Conservation (phyloP, 2,797 vertebrate species). For the Coccyzus lansbergi region DNA sequence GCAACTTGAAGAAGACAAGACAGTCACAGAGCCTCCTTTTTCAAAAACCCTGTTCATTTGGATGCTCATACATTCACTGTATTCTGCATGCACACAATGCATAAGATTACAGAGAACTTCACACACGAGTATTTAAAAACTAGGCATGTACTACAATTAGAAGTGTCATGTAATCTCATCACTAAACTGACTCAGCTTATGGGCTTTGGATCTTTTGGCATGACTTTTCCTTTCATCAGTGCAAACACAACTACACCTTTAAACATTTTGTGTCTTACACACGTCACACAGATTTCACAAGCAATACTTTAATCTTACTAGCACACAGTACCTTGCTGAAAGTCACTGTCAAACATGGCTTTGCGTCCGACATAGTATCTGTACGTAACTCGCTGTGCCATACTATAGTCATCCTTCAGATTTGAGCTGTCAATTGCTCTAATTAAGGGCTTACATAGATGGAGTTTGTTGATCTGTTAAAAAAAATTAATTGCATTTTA, state of each 20-base stretch:
- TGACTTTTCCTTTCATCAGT: neutral
- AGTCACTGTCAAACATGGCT: constrained; percentile 98
- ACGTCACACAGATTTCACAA: neutral
- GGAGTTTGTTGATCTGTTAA: constrained; percentile 94
- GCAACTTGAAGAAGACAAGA: neutral
- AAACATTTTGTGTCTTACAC: neutral
- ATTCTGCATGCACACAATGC: neutral
- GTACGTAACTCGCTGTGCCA: constrained; percentile 93
- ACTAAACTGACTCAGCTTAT: neutral
- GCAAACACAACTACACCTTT: neutral
- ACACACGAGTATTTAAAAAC: neutral
- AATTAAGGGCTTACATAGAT: constrained; percentile 95
- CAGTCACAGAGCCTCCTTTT: neutral
- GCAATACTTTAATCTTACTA: neutral
- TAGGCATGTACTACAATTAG: neutral
- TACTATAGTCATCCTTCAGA: constrained; percentile 93
- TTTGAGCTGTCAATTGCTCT: constrained; percentile 97
- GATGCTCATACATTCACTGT: neutral
- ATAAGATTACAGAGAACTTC: neutral
- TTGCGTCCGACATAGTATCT: constrained; percentile 96
- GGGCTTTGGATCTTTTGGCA: neutral
- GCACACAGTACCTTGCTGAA: constrained; percentile 86
- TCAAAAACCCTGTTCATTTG: neutral
- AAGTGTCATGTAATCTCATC: neutral
- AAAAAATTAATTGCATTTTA: neutral